These are phyloP conservation scores for Philereme vetulata DNA, from an alignment of 2,888 invertebrate genomes.

Conservation along the genomic window DNA sequence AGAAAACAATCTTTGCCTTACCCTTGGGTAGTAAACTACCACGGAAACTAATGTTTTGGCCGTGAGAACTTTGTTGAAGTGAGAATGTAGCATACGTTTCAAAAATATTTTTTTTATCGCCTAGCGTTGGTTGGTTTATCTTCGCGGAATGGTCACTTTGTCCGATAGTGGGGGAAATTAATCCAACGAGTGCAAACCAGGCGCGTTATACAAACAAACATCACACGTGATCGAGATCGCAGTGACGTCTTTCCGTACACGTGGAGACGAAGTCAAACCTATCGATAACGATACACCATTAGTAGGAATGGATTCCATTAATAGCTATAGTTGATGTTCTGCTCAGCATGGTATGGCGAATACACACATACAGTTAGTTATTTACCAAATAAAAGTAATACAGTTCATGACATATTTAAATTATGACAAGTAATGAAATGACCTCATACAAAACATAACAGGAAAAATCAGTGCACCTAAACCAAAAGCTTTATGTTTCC, in stretches of 20 bases:
- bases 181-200: conserved; percentile 52
- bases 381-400: conserved; percentile 6
- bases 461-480: conserved; percentile 27
- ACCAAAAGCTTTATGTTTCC: conserved; percentile 19
- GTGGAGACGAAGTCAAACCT: conserved; percentile 35
- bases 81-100: conserved; percentile 14
- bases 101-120: no score
- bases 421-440: conserved; percentile 4
- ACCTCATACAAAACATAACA: conserved; percentile 26
- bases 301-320: conserved; percentile 15
- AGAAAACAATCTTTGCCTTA: conserved; percentile 29
- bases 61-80: conserved; percentile 17
- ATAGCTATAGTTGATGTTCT: conserved; percentile 2
- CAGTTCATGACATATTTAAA: conserved; percentile 6
- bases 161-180: conserved; percentile 39
- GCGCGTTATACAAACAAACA: conserved; percentile 55
- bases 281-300: conserved; percentile 20
- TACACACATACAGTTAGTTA: not conserved
- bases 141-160: conserved; percentile 32
- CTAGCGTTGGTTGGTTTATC: conserved; percentile 6
- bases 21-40: conserved; percentile 29
- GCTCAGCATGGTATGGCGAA: conserved; percentile 1
- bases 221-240: conserved; percentile 52
- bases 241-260: conserved; percentile 49
- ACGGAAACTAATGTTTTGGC: conserved; percentile 22